Base-by-base conservation (phyloP, 1,140 invertebrate genomes). In the Camponotus pennsylvanicus region DNA sequence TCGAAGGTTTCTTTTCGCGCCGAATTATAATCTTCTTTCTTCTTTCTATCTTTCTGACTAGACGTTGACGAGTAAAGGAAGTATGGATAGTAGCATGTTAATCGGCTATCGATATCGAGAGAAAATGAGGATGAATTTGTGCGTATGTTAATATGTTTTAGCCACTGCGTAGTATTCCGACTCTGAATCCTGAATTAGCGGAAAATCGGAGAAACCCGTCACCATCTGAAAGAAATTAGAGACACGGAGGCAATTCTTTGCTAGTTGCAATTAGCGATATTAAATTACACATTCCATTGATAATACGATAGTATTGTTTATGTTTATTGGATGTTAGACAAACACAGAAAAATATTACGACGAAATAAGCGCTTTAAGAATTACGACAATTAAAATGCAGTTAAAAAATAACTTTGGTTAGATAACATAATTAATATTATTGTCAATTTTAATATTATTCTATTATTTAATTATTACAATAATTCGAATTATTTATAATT, bases 161-260 rank as follows among this genome's bases (percentile, higher is more conserved):
- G 55, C 70, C 89, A 88, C 76, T 55, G 73, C 82, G 18, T 85
- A 70, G 27, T 40, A 40, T 52, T 49, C 42, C 61, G 63, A n/a
- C 42, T 45, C 11, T 34, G 18, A 37, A 83, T 89, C 90, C 89
- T 93, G 91, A 75, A 85, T 93, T 93, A 92, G 90, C 82, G 89
- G 90, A 92, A 89, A 91, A 88, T 76, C 84, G 90, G 92, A 92
- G 92, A 63, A 91, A 91, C 92, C 94, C 94, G 76, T 92, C 93
- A 93, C 93, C 94, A 94, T 93, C 94, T 94, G 94, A 93, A 95
- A 94, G 92, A 93, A 93, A 94, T 89, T 92, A 92, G 86, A 93
- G 92, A 92, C 86, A 92, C 90, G 89, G 84, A 89, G 86, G 92
- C 90, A 90, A 90, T 90, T 92, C 90, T 89, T 90, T 61, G 69